Evolutionary conservation across 2,113 vertebrate genomes (phyloP).

Genomic region (Nothobranchius furzeri): DNA sequence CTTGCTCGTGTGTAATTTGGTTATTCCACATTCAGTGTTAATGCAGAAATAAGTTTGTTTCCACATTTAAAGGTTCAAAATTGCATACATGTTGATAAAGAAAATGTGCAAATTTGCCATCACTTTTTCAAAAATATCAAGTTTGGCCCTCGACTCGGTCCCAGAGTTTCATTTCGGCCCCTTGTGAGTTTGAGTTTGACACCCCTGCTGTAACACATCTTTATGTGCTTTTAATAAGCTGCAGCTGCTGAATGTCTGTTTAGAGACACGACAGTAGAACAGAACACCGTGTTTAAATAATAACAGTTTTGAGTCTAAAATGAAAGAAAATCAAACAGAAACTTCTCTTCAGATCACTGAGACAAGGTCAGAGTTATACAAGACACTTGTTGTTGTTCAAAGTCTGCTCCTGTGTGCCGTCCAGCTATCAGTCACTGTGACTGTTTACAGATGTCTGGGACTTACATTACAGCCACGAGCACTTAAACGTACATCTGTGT

Average conservation of each 20-base stretch:
- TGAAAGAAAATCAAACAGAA: neutral
- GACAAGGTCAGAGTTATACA: neutral
- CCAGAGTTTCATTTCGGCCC: too few species aligned
- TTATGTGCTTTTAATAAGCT: neutral
- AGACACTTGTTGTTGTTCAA: neutral
- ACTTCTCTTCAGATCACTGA: neutral
- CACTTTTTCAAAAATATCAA: too few species aligned
- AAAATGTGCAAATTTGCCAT: too few species aligned
- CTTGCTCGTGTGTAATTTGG: too few species aligned
- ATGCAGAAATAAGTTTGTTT: too few species aligned
- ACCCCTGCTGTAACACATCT: neutral
- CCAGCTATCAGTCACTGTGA: neutral
- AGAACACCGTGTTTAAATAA: neutral
- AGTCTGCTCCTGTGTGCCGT: neutral
- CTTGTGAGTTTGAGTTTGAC: too few species aligned
- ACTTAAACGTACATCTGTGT: neutral
- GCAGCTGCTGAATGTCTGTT: neutral
- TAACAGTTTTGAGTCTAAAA: neutral
- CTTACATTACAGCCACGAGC: too few species aligned
- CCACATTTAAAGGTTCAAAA: too few species aligned
- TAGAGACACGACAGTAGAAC: too few species aligned
- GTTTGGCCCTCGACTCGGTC: too few species aligned
- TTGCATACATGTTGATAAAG: too few species aligned
- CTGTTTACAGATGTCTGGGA: slow-evolving; percentile 3
- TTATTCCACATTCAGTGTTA: too few species aligned